Percentiles rank a stretch among this genome's conserved stretches.
Evolutionary conservation across 2,888 invertebrate genomes (phyloP).

Genomic region (Noctua pronuba): DNA sequence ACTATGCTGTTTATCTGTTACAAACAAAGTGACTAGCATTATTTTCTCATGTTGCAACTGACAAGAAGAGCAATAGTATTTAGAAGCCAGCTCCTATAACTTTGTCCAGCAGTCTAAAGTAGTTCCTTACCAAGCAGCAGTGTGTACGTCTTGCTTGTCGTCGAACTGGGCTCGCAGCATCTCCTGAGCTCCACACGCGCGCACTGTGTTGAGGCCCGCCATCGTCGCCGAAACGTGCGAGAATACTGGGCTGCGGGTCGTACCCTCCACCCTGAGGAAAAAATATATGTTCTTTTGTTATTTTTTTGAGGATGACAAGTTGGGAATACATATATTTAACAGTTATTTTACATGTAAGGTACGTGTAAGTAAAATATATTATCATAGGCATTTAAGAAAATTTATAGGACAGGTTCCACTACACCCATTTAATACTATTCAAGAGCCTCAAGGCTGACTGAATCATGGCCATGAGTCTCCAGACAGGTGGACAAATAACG

Average conservation of each 20-base stretch:
- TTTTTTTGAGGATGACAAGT: neutral
- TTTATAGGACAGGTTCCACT: neutral
- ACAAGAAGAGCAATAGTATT: neutral
- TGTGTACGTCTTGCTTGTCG: conserved; percentile 92
- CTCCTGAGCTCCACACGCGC: conserved; percentile 92
- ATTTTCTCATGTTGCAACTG: neutral
- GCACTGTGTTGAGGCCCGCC: conserved; percentile 94
- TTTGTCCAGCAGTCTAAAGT: neutral
- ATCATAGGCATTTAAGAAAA: neutral
- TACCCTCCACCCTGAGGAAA: conserved; percentile 82
- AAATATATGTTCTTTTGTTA: neutral
- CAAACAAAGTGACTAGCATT: neutral
- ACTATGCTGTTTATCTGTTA: neutral
- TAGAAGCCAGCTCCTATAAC: neutral
- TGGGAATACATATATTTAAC: neutral
- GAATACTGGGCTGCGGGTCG: conserved; percentile 95
- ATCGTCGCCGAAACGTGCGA: conserved; percentile 95
- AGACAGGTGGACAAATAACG: neutral
- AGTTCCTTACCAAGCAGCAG: conserved; percentile 88
- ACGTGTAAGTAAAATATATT: too few relatives aligned
- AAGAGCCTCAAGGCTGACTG: neutral
- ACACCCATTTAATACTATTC: neutral
- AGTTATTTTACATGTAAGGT: too few relatives aligned
- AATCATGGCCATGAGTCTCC: neutral
- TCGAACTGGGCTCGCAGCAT: conserved; percentile 93